Percentiles rank a stretch among this genome's conserved stretches.
phyloP scores from a whole-genome alignment of 1,140 invertebrate genomes.

The Zaprionus inermis region DNA sequence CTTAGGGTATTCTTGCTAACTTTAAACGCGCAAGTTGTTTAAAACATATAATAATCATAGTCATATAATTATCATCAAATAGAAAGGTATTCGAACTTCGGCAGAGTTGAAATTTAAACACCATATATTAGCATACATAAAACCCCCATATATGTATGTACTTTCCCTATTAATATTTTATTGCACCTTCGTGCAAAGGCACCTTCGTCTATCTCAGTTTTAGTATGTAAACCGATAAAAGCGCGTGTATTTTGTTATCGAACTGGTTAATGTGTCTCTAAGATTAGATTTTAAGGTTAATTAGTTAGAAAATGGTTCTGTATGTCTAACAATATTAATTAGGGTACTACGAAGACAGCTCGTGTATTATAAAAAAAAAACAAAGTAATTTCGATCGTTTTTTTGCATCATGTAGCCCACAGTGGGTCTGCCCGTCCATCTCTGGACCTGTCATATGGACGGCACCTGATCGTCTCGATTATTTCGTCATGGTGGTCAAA shows the following conservation, averaged over 20 bases:
- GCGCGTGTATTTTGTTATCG: not conserved
- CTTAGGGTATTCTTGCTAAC: too few relatives aligned
- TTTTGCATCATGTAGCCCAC: not conserved
- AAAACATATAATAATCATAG: not conserved
- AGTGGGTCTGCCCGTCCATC: not conserved
- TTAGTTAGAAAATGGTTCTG: not conserved
- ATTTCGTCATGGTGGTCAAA: slow-evolving; percentile 82
- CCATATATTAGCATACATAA: not conserved
- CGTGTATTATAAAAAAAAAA: not conserved
- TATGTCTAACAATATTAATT: not conserved
- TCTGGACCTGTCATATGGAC: slow-evolving; percentile 60
- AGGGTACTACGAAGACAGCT: not conserved
- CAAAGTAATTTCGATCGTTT: not conserved
- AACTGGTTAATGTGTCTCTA: not conserved
- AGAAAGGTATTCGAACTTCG: not conserved
- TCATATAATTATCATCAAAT: not conserved
- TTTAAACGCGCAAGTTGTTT: too few relatives aligned
- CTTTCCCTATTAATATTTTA: not conserved
- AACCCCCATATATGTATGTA: not conserved
- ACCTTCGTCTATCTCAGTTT: not conserved
- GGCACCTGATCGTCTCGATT: slow-evolving; percentile 75
- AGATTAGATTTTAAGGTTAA: not conserved
- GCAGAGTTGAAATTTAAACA: too few relatives aligned
- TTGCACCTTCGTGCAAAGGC: not conserved
- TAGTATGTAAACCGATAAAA: not conserved